Conservation (phyloP, 2,888 invertebrate genomes). For the Meiosimyza platycephala region DNA sequence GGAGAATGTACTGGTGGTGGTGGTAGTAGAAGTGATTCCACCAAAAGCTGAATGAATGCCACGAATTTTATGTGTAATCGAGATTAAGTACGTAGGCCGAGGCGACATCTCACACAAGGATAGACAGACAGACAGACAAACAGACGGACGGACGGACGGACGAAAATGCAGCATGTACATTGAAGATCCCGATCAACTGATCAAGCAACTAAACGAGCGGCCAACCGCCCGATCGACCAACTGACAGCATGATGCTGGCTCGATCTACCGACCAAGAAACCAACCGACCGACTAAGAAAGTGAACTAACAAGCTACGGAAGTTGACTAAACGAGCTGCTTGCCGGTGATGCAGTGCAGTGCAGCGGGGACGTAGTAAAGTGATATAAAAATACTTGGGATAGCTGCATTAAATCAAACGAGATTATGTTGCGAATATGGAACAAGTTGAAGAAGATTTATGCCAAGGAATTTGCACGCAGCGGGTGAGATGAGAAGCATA, state of each 20-base stretch:
- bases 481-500: no score
- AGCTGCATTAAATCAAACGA: conserved; percentile 22
- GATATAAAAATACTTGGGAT: conserved; percentile 15
- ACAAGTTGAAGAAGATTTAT: conserved; percentile 3
- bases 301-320: not conserved
- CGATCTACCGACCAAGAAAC: not conserved
- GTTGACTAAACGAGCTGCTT: not conserved
- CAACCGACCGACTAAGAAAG: conserved; percentile 12
- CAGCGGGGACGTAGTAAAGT: not conserved
- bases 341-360: not conserved
- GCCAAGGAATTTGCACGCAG: no score
- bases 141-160: not conserved
- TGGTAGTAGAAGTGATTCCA: not conserved
- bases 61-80: conserved; percentile 31
- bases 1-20: not conserved
- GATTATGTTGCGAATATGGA: conserved; percentile 15
- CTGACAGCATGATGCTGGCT: conserved; percentile 11
- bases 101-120: conserved; percentile 33
- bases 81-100: conserved; percentile 35
- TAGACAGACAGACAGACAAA: conserved; percentile 18
- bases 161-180: conserved; percentile 5
- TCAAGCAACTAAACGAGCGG: not conserved
- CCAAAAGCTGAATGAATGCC: not conserved
- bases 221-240: conserved; percentile 10
- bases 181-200: conserved; percentile 25